Evolutionary conservation across 2,888 invertebrate species (phyloP).

Genomic region (Thecophora atra): DNA sequence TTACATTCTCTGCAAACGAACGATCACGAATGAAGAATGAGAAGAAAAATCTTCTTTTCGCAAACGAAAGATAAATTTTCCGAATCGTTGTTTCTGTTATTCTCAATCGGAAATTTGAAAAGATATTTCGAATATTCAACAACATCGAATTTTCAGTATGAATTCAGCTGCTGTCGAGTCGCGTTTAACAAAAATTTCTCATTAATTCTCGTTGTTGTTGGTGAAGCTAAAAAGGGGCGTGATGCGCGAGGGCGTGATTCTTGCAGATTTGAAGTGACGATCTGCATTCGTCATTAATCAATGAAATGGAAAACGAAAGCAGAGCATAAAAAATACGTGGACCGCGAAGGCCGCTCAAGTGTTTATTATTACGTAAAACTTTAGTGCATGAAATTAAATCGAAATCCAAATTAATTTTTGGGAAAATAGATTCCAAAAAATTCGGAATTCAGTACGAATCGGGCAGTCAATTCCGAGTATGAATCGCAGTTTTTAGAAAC

Average conservation of each 20-base stretch:
- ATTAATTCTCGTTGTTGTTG: background rate
- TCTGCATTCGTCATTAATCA: constrained; percentile 24
- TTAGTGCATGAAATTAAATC: no score
- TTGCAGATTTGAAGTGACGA: constrained; percentile 27
- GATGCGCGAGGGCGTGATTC: background rate
- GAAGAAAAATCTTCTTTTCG: background rate
- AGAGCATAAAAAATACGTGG: background rate
- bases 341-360: background rate
- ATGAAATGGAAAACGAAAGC: constrained; percentile 29
- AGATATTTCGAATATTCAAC: constrained; percentile 16
- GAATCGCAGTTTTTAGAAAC: no score
- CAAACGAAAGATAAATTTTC: constrained; percentile 8
- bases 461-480: no score
- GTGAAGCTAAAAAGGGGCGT: background rate
- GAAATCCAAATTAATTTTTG: no score
- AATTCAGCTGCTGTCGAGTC: constrained; percentile 53
- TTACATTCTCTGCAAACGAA: background rate
- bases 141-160: constrained; percentile 48
- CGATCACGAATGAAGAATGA: background rate
- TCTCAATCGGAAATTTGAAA: background rate
- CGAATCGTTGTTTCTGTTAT: constrained; percentile 9
- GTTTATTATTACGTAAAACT: constrained; percentile 27
- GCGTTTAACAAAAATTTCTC: constrained; percentile 36
- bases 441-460: no score
- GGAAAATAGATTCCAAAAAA: no score